These are phyloP conservation scores for Campoplex nolae DNA, from an alignment of 2,888 invertebrate species.

Conservation along the genomic window DNA sequence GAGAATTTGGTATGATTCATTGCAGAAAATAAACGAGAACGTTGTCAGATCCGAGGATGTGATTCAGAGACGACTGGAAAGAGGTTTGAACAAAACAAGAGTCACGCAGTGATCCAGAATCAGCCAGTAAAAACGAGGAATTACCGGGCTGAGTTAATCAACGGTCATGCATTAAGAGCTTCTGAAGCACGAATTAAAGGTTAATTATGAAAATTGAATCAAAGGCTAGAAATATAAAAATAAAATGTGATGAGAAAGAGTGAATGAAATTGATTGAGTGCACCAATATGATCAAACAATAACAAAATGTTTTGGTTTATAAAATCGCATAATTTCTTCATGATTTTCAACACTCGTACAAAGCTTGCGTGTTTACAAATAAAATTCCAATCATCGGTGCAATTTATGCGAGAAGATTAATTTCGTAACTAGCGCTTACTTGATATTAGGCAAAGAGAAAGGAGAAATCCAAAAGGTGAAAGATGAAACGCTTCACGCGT, in stretches of 20 bases:
- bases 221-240: neutral
- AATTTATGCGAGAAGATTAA: neutral
- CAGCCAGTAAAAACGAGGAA: constrained; percentile 27
- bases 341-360: neutral
- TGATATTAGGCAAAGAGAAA: constrained; percentile 44
- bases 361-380: neutral
- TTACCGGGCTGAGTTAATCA: constrained; percentile 4
- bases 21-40: neutral
- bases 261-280: neutral
- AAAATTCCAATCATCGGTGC: neutral
- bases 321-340: neutral
- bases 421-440: neutral
- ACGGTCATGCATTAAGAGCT: neutral
- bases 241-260: neutral
- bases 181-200: neutral
- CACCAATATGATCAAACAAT: too few relatives aligned
- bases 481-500: constrained; percentile 25
- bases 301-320: neutral
- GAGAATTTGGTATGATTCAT: constrained; percentile 47
- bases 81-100: constrained; percentile 7
- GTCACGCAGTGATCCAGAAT: constrained; percentile 16
- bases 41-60: constrained; percentile 26
- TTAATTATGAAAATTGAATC: neutral
- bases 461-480: constrained; percentile 31
- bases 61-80: constrained; percentile 16